phyloP scores from a whole-genome alignment of 1,140 invertebrate genomes.

The Apocrypta bakeri region DNA sequence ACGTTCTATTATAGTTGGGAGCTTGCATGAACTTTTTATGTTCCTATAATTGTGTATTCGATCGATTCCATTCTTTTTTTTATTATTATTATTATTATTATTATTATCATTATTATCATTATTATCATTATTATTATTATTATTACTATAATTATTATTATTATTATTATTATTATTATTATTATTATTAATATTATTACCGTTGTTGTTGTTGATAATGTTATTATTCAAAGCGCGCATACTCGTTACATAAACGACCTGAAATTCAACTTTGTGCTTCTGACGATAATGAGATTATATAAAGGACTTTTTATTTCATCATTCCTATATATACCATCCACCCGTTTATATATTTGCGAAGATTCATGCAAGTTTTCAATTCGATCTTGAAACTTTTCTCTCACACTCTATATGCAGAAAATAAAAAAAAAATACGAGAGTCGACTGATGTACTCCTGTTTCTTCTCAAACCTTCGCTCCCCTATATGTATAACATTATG shows the following conservation, averaged over 20 bases:
- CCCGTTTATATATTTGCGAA: neutral
- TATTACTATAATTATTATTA: too few relatives aligned
- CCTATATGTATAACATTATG: neutral
- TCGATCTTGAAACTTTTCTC: neutral
- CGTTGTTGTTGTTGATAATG: too few relatives aligned
- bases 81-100: too few relatives aligned
- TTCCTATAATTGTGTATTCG: too few relatives aligned
- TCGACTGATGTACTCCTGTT: conserved; percentile 2
- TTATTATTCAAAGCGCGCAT: too few relatives aligned
- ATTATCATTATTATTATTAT: too few relatives aligned
- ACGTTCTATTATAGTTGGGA: neutral
- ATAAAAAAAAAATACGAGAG: neutral
- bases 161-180: too few relatives aligned
- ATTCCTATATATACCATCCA: too few relatives aligned
- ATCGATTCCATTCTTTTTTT: neutral
- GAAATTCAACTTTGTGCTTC: neutral
- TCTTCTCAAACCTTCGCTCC: conserved; percentile 16
- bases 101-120: too few relatives aligned
- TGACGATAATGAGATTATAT: neutral
- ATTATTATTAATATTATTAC: too few relatives aligned
- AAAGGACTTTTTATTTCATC: too few relatives aligned
- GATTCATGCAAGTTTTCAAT: neutral
- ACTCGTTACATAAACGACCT: neutral
- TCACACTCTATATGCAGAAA: too few relatives aligned
- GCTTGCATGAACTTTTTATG: neutral